Evolutionary conservation across 2,113 vertebrate species (phyloP), one percentile per base, ranked within the genome.

Genomic region (Cygnus atratus): DNA sequence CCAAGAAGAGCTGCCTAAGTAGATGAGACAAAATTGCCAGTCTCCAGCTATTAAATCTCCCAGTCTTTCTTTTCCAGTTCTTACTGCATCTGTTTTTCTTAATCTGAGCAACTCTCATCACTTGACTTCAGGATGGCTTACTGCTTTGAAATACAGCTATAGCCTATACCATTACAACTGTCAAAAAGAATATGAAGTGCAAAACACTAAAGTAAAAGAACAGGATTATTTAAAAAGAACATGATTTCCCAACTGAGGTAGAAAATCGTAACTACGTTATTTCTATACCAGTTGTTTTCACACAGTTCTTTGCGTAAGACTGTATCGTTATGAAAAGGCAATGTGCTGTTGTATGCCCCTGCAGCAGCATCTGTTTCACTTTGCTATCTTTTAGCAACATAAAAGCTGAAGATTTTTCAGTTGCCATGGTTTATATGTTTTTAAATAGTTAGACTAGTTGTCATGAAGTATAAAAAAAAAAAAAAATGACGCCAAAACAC

Each of bases 141-240:
- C 87, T 78, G 52, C 55, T 65, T 75, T 95, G 92, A 95, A 95
- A 73, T 95, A 79, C 68, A 78, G 57, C 65, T 81, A 31, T 59
- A 81, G 52, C 63, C 84, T 81, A 57, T 76, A 19, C 76, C 77
- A 61, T 82, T 93, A 17, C 43, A 94, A 84, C 73, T 95, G 91
- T 85, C 92, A 94, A 81, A 88, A 85, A 28, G 58, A 52, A 75
- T 85, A 91, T 68, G 71, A 95, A 79, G 72, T 55, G 55, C 74
- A 88, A 92, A 92, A 93, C 68, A 88, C 33, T 84, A 8, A 94
- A 92, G 55, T 91, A 25, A 84, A 93, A 94, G 87, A 59, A 0
- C 70, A 78, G 63, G 73, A 59, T 95, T 91, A 73, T 85, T 33
- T 63, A 66, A 67, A 28, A 61, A 80, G 83, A 88, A 16, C 35